Evolutionary conservation across 2,113 vertebrate species (phyloP), one percentile per base, ranked within the genome.

Genomic region (Nibea albiflora): DNA sequence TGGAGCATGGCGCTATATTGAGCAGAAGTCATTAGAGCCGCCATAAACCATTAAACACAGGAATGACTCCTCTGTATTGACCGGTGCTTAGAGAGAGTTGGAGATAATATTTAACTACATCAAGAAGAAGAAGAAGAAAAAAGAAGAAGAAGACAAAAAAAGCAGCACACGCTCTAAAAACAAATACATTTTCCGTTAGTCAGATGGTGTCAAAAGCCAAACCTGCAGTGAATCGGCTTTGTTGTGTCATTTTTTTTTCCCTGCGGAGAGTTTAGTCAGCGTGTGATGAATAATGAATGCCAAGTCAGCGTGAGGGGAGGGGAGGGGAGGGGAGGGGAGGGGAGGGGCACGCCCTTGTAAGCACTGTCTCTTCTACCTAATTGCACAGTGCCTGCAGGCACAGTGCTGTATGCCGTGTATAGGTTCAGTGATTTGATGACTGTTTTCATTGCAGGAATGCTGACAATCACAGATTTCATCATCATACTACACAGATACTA

Each of bases 391-490:
- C 65, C 74, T 73, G 47, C 76, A 75, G 78, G 24, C 78, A 53
- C 10, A 4, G 2, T 1, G 2, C 60, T 72, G 35, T 14, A 11
- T 35, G 17, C 9, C 70, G 61, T 76, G 62, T 52, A 52, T 46
- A 16, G 16, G 49, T 57, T 63, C 42, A 35, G 20, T 47, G n/a
- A 74, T 84, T 84, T 16, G 58, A 31, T 20, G 22, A 4, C 50
- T 22, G 57, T 74, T 85, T 68, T 82, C 22, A 17, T 88, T 72
- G 46, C 93, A 99, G 98, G 98, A 93, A 99, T 99, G 98, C 95
- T 99, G 95, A 99, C 98, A 86, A 99, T 99, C 95, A 99, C 98
- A 94, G 98, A 99, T 95, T 99, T 99, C 96, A 99, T 99, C 95
- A 98, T 98, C 93, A 99, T 99, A 93, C 96, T 99, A 68, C 98